Conservation (phyloP, 2,888 invertebrate species). For the Sesia apiformis region DNA sequence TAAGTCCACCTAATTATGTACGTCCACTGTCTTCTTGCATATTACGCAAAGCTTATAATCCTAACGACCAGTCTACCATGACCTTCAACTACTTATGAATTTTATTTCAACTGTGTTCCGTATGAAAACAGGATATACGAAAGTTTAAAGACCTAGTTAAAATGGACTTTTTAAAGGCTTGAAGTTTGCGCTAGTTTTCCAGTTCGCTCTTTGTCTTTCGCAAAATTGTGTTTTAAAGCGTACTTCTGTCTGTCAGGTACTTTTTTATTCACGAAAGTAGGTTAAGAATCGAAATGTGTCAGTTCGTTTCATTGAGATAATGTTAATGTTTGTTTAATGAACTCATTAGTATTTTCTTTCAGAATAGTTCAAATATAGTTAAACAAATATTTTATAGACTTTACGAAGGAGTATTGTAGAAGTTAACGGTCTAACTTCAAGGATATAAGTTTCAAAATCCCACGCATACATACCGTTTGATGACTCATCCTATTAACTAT, state of each 20-base stretch:
- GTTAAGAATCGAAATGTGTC: not conserved
- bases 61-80: not conserved
- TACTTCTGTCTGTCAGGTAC: not conserved
- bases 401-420: no score
- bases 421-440: no score
- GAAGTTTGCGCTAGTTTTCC: not conserved
- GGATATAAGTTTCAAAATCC: no score
- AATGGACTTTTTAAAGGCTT: not conserved
- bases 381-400: no score
- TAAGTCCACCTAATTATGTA: not conserved
- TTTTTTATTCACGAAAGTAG: not conserved
- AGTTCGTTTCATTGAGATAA: not conserved
- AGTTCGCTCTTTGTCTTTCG: not conserved
- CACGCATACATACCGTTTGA: no score
- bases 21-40: not conserved
- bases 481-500: no score
- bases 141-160: not conserved
- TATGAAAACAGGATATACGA: not conserved
- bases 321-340: no score
- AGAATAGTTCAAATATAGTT: no score
- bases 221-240: not conserved
- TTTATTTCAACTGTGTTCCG: not conserved
- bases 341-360: no score
- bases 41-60: not conserved
- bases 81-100: not conserved